phyloP scores from a whole-genome alignment of 2,797 vertebrate species.

The Sebastes minor region DNA sequence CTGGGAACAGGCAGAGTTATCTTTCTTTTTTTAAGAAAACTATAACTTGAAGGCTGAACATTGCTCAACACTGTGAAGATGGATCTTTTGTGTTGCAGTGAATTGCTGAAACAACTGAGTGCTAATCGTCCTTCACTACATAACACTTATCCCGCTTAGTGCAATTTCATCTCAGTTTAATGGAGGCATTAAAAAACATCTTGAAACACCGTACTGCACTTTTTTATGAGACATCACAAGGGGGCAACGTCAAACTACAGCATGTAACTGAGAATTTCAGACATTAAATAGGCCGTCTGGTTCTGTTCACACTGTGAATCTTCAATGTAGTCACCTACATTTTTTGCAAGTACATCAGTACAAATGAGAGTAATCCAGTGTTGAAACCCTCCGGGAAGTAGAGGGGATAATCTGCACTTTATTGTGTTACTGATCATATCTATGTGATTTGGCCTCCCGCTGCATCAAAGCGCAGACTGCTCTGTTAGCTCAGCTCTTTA shows the following conservation, averaged over 20 bases:
- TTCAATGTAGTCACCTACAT: slow-evolving; percentile 7
- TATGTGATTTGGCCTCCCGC: slow-evolving; percentile 61
- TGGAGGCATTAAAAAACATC: slow-evolving; percentile 5
- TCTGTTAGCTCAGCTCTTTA: slow-evolving; percentile 46
- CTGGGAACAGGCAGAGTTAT: background rate
- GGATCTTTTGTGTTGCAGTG: background rate
- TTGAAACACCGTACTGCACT: slow-evolving; percentile 52
- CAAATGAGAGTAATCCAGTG: slow-evolving; percentile 20
- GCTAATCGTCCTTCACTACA: background rate
- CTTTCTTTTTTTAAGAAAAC: background rate
- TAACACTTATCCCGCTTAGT: background rate
- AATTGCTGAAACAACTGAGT: background rate
- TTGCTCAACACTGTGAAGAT: background rate
- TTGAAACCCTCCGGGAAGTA: slow-evolving; percentile 2
- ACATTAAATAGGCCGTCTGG: slow-evolving; percentile 13
- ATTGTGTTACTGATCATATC: slow-evolving; percentile 52
- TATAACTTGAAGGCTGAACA: background rate
- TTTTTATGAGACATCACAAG: slow-evolving; percentile 70
- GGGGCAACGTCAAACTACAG: slow-evolving; percentile 67
- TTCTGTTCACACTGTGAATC: background rate
- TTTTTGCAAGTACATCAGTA: background rate
- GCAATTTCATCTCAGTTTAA: slow-evolving; percentile 14
- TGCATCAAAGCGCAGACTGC: slow-evolving; percentile 42
- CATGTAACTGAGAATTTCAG: slow-evolving; percentile 23
- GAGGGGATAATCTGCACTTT: slow-evolving; percentile 22